These are phyloP conservation scores for Marmota flaviventris DNA, from an alignment of 2,113 vertebrate species.

Conservation along the genomic window DNA sequence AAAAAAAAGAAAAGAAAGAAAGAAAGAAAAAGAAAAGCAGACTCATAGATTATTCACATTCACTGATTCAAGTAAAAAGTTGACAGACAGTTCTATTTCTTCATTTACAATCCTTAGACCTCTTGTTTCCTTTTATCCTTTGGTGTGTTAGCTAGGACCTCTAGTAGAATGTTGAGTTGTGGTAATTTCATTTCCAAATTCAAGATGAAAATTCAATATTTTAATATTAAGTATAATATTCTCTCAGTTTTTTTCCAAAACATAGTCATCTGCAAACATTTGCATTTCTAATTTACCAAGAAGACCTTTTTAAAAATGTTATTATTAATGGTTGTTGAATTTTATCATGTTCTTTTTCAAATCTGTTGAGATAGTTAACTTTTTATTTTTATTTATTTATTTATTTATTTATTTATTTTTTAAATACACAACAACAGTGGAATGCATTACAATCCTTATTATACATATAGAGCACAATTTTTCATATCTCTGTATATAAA, in stretches of 20 bases:
- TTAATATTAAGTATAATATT: background rate
- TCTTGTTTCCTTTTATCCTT: background rate
- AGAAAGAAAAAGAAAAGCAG: background rate
- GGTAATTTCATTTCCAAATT: background rate
- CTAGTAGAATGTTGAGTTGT: background rate
- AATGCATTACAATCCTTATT: too few species aligned
- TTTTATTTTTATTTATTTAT: background rate
- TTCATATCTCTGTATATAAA: too few species aligned
- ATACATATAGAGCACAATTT: too few species aligned
- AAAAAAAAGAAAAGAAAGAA: too few species aligned
- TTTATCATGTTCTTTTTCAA: conserved; percentile 36
- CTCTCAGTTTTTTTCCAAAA: background rate
- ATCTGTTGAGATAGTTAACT: background rate
- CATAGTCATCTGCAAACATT: conserved; percentile 10
- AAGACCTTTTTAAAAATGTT: background rate
- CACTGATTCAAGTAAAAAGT: conserved; percentile 19
- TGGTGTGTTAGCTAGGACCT: background rate
- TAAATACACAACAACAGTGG: too few species aligned
- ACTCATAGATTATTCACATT: background rate
- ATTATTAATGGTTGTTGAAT: background rate
- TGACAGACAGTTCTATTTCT: background rate
- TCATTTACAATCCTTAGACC: background rate
- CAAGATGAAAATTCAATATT: background rate
- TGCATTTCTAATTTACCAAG: conserved; percentile 8
- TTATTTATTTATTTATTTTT: too few species aligned